These are phyloP conservation scores for Bugula neritina DNA, from an alignment of 2,888 invertebrate species.

Conservation along the genomic window DNA sequence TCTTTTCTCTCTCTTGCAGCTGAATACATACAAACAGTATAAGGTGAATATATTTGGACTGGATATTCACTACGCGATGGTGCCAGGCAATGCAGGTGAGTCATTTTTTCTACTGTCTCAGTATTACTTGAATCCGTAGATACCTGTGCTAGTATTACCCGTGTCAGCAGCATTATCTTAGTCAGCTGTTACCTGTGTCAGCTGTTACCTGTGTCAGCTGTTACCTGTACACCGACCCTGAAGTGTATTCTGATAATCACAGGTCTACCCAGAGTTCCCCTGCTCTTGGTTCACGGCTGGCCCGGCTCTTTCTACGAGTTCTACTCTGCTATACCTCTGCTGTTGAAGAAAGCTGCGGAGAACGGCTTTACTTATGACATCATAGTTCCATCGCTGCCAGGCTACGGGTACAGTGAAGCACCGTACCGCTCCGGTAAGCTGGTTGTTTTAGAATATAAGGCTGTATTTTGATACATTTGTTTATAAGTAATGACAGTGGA, in stretches of 20 bases:
- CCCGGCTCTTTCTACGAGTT: slow-evolving; percentile 77
- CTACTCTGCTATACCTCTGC: slow-evolving; percentile 60
- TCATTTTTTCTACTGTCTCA: not conserved
- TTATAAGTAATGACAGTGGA: no score
- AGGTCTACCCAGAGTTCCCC: slow-evolving; percentile 52
- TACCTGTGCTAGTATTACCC: no score
- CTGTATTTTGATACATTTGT: no score
- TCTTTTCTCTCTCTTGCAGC: no score
- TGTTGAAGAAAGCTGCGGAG: slow-evolving; percentile 39
- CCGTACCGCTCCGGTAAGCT: slow-evolving; percentile 61
- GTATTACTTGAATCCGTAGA: no score
- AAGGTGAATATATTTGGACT: not conserved
- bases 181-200: no score
- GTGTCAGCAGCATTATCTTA: no score
- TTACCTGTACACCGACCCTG: no score
- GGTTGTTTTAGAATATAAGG: no score
- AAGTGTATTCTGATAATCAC: not conserved
- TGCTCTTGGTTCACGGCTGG: slow-evolving; percentile 77
- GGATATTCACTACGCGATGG: slow-evolving; percentile 5
- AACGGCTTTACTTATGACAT: slow-evolving; percentile 47
- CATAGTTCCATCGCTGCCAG: slow-evolving; percentile 58
- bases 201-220: no score
- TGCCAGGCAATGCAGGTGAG: not conserved
- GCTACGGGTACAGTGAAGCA: slow-evolving; percentile 58
- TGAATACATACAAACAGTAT: slow-evolving; percentile 13